Base-by-base conservation (phyloP, 2,113 vertebrate genomes). In the Noctilio leporinus region DNA sequence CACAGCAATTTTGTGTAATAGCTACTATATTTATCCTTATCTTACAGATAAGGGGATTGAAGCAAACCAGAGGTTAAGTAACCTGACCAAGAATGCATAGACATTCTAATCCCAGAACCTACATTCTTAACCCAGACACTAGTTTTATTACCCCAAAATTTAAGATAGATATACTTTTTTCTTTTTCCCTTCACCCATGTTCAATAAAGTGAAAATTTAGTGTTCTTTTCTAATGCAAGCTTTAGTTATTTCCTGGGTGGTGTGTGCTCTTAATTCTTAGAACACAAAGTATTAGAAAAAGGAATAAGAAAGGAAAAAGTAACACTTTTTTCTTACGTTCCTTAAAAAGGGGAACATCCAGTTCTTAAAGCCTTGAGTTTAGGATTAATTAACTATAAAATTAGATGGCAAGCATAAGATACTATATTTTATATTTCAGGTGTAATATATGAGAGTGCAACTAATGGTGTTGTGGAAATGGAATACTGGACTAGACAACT, bases 181-280 rank as follows among this genome's bases (percentile, higher is more conserved):
- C 30, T 83, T 85, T 85, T 14, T 7, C 8, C 81, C 35, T 92
- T 94, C 33, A 72, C 35, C 35, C 38, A 43, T 62, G 64, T 28
- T 62, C 77, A n/a, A 7, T 69, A 59, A 93, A 81, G 26, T 93
- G 49, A 67, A 96, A 53, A 89, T 62, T 67, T 80, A 92, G 51
- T 62, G 40, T 78, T 43, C 22, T 90, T 95, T 83, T 73, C 35
- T 89, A 75, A 70, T n/a, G 28, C 40, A 40, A 76, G 1, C 35
- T 69, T 87, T 85, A 81, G 53, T 85, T 91, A 82, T 91, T 91
- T 86, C 78, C 67, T 82, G 2, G 93, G 82, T 73, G 83, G 14
- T 73, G 78, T 17, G 9, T 93, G 10, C 62, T 89, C 19, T 89
- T 85, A 73, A 85, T 47, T 91, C 22, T 85, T 91, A 83, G 33